Evolutionary conservation across 2,888 invertebrate genomes (phyloP).

Genomic region (Corythucha ciliata): DNA sequence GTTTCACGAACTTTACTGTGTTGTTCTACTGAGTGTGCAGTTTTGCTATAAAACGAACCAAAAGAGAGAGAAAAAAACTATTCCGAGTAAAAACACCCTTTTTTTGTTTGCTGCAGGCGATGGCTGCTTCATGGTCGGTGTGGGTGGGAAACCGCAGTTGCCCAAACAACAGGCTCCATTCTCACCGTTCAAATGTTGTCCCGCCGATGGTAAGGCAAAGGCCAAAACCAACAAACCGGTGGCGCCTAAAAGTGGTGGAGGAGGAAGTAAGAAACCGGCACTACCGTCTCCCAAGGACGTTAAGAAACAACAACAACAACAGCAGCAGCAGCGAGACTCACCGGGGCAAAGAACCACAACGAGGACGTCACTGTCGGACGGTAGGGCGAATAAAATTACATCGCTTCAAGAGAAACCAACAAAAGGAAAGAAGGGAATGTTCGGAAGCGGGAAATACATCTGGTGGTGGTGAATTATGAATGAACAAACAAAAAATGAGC

Average conservation of each 20-base stretch:
- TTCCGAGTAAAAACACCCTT: no score
- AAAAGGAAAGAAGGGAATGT: constrained; percentile 72
- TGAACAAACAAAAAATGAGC: neutral
- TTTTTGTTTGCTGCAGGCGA: constrained; percentile 80
- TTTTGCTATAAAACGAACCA: no score
- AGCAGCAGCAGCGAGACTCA: no score
- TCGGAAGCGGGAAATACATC: constrained; percentile 72
- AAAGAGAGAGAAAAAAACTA: neutral
- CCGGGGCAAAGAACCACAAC: no score
- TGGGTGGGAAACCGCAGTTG: constrained; percentile 73
- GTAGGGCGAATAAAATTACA: no score
- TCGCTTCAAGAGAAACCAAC: constrained; percentile 35
- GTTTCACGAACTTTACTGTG: no score
- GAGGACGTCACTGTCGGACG: constrained; percentile 24
- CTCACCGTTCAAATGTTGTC: constrained; percentile 89
- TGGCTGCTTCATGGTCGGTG: constrained; percentile 94
- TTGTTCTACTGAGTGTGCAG: no score
- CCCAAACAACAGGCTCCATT: constrained; percentile 65
- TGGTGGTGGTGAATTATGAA: constrained; percentile 50
- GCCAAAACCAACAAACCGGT: constrained; percentile 17
- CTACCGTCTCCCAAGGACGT: constrained; percentile 36
- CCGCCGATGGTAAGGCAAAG: constrained; percentile 65
- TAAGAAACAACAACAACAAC: constrained; percentile 40
- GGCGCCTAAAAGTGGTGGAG: constrained; percentile 2
- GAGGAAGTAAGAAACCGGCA: constrained; percentile 18